Evolutionary conservation across 2,113 vertebrate genomes (phyloP).

Genomic region (Pygoscelis adeliae): DNA sequence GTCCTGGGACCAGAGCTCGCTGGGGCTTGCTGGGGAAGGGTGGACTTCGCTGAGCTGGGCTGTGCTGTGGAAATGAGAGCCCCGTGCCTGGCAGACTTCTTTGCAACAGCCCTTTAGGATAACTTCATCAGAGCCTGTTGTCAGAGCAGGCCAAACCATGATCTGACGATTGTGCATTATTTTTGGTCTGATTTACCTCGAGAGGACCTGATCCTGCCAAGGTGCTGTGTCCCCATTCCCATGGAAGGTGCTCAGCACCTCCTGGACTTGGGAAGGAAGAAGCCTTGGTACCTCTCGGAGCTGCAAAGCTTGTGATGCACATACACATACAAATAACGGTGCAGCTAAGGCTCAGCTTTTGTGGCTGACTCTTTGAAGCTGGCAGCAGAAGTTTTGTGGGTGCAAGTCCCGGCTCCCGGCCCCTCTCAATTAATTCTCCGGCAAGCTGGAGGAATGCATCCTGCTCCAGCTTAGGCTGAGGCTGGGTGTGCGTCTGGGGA

Average conservation of each 20-base stretch:
- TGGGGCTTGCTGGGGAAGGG: neutral
- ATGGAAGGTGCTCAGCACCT: neutral
- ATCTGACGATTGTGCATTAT: rapidly evolving
- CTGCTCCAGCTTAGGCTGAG: neutral
- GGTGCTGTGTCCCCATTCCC: rapidly evolving
- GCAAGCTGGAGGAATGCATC: neutral
- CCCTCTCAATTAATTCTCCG: neutral
- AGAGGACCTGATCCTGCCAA: neutral
- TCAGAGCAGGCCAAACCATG: neutral
- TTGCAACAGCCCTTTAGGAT: neutral
- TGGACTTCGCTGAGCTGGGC: neutral
- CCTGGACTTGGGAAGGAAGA: neutral
- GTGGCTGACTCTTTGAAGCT: neutral
- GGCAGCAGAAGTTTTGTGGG: neutral
- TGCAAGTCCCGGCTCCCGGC: neutral
- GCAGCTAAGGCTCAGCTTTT: neutral
- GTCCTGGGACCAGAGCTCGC: neutral
- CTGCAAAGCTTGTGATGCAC: neutral
- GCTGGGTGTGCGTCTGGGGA: neutral
- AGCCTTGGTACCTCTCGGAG: neutral
- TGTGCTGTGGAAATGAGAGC: neutral
- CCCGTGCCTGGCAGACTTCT: neutral
- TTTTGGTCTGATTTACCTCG: neutral
- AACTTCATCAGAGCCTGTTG: constrained; percentile 5
- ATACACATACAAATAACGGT: neutral